Percentiles rank a stretch among this genome's conserved stretches.
Conservation (phyloP, 2,888 invertebrate species). For the Axea sp. region DNA sequence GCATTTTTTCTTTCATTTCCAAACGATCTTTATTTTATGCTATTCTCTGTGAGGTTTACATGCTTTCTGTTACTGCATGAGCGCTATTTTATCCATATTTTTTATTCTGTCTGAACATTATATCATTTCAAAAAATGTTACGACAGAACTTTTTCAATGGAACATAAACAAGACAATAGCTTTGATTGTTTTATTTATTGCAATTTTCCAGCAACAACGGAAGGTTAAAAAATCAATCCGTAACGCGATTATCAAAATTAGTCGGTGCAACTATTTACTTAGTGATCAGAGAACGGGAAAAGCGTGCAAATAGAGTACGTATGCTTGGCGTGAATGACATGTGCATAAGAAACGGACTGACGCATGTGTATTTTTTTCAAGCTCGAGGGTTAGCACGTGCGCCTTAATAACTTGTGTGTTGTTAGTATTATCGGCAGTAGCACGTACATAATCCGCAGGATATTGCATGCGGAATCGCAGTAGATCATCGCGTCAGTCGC, state of each 20-base stretch:
- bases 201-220: neutral
- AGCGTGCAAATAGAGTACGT: constrained; percentile 26
- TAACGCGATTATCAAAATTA: constrained; percentile 19
- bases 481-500: constrained; percentile 65
- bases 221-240: constrained; percentile 22
- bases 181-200: no score
- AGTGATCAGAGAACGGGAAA: constrained; percentile 23
- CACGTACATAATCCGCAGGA: constrained; percentile 51
- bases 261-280: constrained; percentile 21
- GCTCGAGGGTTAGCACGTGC: constrained; percentile 33
- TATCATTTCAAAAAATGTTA: no score
- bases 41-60: no score
- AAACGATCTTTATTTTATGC: constrained; percentile 19
- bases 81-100: no score
- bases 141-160: no score
- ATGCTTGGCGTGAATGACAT: constrained; percentile 46
- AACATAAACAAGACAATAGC: no score
- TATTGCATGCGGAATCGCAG: constrained; percentile 62
- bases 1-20: constrained; percentile 10
- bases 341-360: constrained; percentile 23
- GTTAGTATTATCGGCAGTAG: constrained; percentile 51
- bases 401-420: constrained; percentile 49
- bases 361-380: constrained; percentile 41
- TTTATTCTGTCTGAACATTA: no score
- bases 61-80: no score